Evolutionary conservation across 2,797 vertebrate genomes (phyloP), one percentile per base, ranked within the genome.

Genomic region (Loriculus beryllinus): DNA sequence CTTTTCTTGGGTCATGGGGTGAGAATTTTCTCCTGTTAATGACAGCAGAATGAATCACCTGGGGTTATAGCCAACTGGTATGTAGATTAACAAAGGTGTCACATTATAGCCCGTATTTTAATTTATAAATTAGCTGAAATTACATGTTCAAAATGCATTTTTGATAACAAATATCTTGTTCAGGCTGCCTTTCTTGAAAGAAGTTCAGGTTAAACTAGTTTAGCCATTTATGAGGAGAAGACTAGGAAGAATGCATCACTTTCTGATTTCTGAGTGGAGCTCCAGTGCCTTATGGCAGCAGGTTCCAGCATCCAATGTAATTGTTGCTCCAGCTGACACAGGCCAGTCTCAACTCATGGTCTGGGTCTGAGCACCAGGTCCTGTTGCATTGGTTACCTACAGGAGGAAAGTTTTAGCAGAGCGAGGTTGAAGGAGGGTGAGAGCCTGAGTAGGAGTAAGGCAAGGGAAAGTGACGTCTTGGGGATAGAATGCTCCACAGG

Each of bases 281-380:
- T 75, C 23, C 10, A 17, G 29, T 62, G 45, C 48, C 26, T 60
- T 10, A 1, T 81, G 45, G 45, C 3, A 2, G 14, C n/a, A 39
- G 37, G 13, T 72, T 75, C 67, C 49, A 56, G 22, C 39, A 68
- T 42, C 63, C 72, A 33, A 8, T 18, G 7, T 35, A 45, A 17
- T 64, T 54, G 43, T 22, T 3, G 1, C 22, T 86, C 18, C 14
- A 40, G 15, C 57, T 86, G 51, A 18, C 54, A 14, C 0, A 0
- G 37, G 25, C 35, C 70, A 47, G 37, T 28, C 47, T 35, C 2
- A 1, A 12, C 8, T 28, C 3, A 1, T 14, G 14, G 22, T 39
- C 26, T 62, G 28, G 35, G 18, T 33, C 2, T 1, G 35, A 59
- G 67, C 22, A 16, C 15, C 57, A 69, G 33, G 10, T 75, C 40